These are phyloP conservation scores for Drosophila parthenogenetica DNA, from an alignment of 2,888 invertebrate genomes.

Conservation along the genomic window DNA sequence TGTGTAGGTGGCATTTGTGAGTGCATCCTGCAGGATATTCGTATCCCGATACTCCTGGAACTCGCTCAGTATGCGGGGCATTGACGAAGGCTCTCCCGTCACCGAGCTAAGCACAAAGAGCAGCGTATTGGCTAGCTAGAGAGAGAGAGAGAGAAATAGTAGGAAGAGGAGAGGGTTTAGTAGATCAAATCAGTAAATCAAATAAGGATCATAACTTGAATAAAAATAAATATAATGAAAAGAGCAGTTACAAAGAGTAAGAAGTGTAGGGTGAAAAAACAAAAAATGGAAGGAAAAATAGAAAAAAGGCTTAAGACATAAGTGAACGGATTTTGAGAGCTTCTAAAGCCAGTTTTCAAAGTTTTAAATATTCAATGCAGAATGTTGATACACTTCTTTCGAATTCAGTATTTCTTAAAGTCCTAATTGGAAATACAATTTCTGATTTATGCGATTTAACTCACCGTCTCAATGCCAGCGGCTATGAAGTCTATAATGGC, in stretches of 20 bases:
- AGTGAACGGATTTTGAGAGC: too few species aligned
- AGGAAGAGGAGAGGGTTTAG: not conserved
- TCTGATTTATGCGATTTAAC: conserved; percentile 14
- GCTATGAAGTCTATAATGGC: conserved; percentile 94
- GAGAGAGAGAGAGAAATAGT: not conserved
- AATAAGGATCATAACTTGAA: too few species aligned
- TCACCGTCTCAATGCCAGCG: conserved; percentile 93
- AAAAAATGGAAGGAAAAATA: too few species aligned
- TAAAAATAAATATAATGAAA: too few species aligned
- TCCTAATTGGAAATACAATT: too few species aligned
- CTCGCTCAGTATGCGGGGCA: conserved; percentile 89
- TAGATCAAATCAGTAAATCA: not conserved
- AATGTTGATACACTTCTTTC: too few species aligned
- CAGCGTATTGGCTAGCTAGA: conserved; percentile 91
- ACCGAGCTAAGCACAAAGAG: conserved; percentile 91
- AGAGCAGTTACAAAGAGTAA: too few species aligned
- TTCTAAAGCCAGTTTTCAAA: too few species aligned
- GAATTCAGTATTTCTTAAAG: too few species aligned
- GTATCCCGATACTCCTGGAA: conserved; percentile 86
- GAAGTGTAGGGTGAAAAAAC: too few species aligned
- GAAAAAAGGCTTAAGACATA: too few species aligned
- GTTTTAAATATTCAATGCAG: too few species aligned
- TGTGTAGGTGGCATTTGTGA: conserved; percentile 90
- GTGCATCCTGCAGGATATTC: conserved; percentile 87
- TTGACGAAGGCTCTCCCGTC: conserved; percentile 89